These are phyloP conservation scores for Cricetomys ansorgei DNA, from an alignment of 2,113 vertebrate genomes.

Conservation along the genomic window DNA sequence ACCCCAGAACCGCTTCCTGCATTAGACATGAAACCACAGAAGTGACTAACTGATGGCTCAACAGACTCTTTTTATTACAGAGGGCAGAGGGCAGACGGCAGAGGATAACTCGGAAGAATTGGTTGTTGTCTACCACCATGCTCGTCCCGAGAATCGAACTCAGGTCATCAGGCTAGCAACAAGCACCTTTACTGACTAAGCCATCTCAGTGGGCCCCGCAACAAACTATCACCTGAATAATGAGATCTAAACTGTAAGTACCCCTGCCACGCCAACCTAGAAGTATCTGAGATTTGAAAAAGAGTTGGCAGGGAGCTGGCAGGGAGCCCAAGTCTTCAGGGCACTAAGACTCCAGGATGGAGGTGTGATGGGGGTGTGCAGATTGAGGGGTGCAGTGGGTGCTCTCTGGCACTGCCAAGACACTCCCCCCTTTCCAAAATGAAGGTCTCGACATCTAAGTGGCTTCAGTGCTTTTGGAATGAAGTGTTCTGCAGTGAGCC, in stretches of 20 bases:
- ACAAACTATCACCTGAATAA: slow-evolving; percentile 23
- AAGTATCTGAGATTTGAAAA: neutral
- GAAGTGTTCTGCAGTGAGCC: neutral
- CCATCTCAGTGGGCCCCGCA: neutral
- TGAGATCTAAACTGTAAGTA: neutral
- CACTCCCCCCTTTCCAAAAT: neutral
- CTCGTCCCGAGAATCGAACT: too few relatives aligned
- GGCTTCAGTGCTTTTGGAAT: neutral
- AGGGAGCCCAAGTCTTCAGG: neutral
- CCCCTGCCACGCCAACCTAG: neutral
- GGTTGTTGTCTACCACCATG: neutral
- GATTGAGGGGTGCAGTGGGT: neutral
- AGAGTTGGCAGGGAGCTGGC: neutral
- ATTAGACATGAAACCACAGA: too few relatives aligned
- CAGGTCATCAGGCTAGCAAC: neutral
- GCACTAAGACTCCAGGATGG: neutral
- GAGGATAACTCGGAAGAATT: neutral
- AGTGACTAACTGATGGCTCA: neutral
- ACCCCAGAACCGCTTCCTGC: neutral
- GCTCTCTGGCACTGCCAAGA: neutral
- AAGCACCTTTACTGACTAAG: neutral
- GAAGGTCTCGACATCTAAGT: neutral
- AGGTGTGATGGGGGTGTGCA: neutral
- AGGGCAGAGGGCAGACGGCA: neutral
- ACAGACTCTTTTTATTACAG: neutral